Base-by-base conservation (phyloP, 2,113 vertebrate genomes). In the Paedocypris sp. region DNA sequence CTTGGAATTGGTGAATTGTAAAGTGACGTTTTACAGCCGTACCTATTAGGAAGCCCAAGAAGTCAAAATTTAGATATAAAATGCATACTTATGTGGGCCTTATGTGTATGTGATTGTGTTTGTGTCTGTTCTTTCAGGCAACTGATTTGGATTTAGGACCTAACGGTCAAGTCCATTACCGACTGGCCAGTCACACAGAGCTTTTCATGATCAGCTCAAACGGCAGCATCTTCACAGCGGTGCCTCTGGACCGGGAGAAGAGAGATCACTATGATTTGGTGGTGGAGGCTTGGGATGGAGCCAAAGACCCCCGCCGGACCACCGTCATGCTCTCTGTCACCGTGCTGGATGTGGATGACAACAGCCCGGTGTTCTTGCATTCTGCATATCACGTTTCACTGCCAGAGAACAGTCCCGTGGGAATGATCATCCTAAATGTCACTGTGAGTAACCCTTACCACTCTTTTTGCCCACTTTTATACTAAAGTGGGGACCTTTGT, bases 341-440 rank as follows among this genome's bases (percentile, higher is more conserved):
- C 3, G 89, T 99, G 35, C 76, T 92, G 74, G 95, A 99, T 6
- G 86, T 98, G 1, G 91, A 99, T 11, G 95, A 99, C 77, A 98
- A 99, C 67, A 96, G 91, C 56, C 95, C 95, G 0, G 75, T 90
- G 12, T 99, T 99, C 60, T 86, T 81, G 22, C 92, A 94, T 8
- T 36, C 86, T 19, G 87, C 85, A 2, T 98, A 98, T 58, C 62
- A 79, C 0, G 83, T 88, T 1, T 69, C 62, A 0, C 81, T 99
- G 5, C 89, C 95, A 1, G 95, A 99, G 78, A 97, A 97, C 51
- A 86, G 87, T 33, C 88, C 87, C 0, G 75, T 82, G 10, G 85
- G 89, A 12, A 90, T 85, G 0, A 73, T 86, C 28, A 86, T 99
- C 36, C 77, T 98, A 43, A 79, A 79, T 50, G 61, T 98, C 70